Conservation (phyloP, 2,888 invertebrate genomes). For the Nesidiocoris tenuis region DNA sequence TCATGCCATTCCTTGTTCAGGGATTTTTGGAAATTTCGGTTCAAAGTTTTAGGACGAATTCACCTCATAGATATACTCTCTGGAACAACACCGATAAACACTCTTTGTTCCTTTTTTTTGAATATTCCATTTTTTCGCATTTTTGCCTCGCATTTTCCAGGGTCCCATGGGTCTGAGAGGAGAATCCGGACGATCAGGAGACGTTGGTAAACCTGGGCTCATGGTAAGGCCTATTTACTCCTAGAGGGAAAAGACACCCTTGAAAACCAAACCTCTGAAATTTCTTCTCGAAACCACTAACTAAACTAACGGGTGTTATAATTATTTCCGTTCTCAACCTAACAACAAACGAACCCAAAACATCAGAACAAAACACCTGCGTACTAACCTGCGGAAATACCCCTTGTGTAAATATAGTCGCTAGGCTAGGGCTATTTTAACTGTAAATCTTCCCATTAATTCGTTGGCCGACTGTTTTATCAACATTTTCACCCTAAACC, state of each 20-base stretch:
- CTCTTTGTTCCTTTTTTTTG: neutral
- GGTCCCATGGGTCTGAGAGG: constrained; percentile 81
- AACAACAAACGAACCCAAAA: constrained; percentile 13
- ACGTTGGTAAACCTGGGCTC: constrained; percentile 72
- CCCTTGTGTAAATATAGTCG: constrained; percentile 40
- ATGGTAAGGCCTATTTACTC: constrained; percentile 65
- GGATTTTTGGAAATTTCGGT: too few relatives aligned
- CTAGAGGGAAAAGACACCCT: constrained; percentile 44
- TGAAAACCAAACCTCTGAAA: constrained; percentile 11
- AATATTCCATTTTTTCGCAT: neutral
- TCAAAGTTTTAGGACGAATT: too few relatives aligned
- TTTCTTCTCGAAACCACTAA: constrained; percentile 19
- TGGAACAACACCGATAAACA: too few relatives aligned
- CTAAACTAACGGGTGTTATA: constrained; percentile 40
- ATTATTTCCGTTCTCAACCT: constrained; percentile 33
- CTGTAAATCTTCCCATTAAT: neutral
- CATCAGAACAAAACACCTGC: constrained; percentile 23
- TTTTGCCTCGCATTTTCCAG: constrained; percentile 55
- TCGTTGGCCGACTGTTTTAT: neutral
- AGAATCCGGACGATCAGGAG: constrained; percentile 69
- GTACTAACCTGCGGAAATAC: constrained; percentile 28
- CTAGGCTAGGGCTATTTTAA: constrained; percentile 41
- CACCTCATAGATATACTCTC: too few relatives aligned
- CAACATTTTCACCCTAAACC: neutral
- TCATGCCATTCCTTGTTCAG: too few relatives aligned